Evolutionary conservation across 2,888 invertebrate genomes (phyloP).

Genomic region (Brachyptera risi): DNA sequence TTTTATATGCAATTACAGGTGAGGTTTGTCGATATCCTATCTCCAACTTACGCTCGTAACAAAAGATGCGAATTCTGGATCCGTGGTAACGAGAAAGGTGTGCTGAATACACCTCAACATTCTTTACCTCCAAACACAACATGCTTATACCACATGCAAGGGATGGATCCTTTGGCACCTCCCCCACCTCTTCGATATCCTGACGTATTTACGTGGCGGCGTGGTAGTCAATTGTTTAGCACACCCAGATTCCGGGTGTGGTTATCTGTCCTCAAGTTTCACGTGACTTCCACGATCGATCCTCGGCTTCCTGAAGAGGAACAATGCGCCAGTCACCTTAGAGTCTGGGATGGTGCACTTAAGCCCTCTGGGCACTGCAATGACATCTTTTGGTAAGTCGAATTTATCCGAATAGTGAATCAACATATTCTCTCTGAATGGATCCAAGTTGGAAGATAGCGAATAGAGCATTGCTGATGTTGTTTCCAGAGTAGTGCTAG

Average conservation of each 20-base stretch:
- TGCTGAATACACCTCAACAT: slow-evolving; percentile 78
- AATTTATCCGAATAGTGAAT: too few relatives aligned
- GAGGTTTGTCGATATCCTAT: slow-evolving; percentile 77
- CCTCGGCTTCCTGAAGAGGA: slow-evolving; percentile 48
- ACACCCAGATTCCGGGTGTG: slow-evolving; percentile 67
- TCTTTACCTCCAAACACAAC: slow-evolving; percentile 84
- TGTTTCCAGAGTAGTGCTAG: too few relatives aligned
- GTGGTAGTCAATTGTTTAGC: slow-evolving; percentile 5
- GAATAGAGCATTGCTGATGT: too few relatives aligned
- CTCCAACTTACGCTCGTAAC: slow-evolving; percentile 78
- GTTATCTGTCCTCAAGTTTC: slow-evolving; percentile 83
- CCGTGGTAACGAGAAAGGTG: slow-evolving; percentile 72
- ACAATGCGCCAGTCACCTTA: slow-evolving; percentile 70
- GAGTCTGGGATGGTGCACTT: slow-evolving; percentile 76
- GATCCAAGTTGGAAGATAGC: too few relatives aligned
- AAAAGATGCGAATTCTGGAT: slow-evolving; percentile 87
- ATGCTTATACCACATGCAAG: slow-evolving; percentile 79
- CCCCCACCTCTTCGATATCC: slow-evolving; percentile 35
- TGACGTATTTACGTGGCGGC: slow-evolving; percentile 20
- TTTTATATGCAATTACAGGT: too few relatives aligned
- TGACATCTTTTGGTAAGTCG: slow-evolving; percentile 72
- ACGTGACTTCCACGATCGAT: slow-evolving; percentile 62
- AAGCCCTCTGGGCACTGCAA: slow-evolving; percentile 69
- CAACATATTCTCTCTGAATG: too few relatives aligned
- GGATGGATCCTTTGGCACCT: slow-evolving; percentile 38